Conservation (phyloP, 2,113 vertebrate genomes). For the Cyprinodon brontotheroides region DNA sequence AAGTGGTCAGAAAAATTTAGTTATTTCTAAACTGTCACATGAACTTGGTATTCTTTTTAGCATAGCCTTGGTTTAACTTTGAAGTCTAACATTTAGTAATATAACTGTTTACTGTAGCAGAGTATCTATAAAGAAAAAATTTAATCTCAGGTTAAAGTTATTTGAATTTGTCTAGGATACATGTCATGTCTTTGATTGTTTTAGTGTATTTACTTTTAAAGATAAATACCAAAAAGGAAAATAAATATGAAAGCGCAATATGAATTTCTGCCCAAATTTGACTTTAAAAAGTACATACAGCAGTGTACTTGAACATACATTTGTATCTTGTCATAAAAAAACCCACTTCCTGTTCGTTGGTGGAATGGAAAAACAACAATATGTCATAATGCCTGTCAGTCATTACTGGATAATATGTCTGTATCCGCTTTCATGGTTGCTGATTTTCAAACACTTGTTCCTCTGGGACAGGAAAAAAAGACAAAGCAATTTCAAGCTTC, state of each 20-base stretch:
- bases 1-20: no score
- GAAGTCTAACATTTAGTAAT: background rate
- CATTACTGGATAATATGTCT: constrained; percentile 45
- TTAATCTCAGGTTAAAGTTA: constrained; percentile 1
- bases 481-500: constrained; percentile 74
- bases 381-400: constrained; percentile 44
- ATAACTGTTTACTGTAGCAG: background rate
- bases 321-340: background rate
- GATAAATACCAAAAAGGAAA: background rate
- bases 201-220: background rate
- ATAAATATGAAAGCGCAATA: background rate
- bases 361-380: constrained; percentile 22
- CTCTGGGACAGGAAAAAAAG: background rate
- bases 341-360: background rate
- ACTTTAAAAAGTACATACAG: background rate
- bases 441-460: constrained; percentile 57
- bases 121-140: background rate
- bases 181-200: background rate
- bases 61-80: background rate
- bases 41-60: background rate
- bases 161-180: background rate
- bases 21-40: background rate
- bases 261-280: background rate
- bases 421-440: constrained; percentile 54
- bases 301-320: background rate